Percentiles rank a stretch among this genome's conserved stretches.
Conservation (phyloP, 2,797 vertebrate species). For the Coreius guichenoti region DNA sequence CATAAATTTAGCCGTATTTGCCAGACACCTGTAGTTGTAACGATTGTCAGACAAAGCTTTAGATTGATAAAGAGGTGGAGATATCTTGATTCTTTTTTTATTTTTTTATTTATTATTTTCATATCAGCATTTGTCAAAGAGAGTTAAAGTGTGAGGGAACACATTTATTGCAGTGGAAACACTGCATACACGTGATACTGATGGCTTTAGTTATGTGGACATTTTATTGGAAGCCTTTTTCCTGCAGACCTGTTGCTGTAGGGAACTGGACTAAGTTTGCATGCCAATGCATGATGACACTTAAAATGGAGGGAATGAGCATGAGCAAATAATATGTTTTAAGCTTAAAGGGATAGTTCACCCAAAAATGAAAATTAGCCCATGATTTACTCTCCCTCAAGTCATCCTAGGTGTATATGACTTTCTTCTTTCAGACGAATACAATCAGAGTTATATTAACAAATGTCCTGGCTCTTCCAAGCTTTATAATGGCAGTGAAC, state of each 20-base stretch:
- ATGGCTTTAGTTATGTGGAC: constrained; percentile 1
- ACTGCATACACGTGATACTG: constrained; percentile 18
- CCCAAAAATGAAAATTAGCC: no score
- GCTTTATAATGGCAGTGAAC: no score
- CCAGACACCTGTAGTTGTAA: constrained; percentile 49
- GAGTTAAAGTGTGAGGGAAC: constrained; percentile 42
- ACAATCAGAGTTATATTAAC: no score
- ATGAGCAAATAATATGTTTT: neutral
- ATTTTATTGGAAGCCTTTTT: constrained; percentile 36
- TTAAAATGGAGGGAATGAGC: constrained; percentile 5
- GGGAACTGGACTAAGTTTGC: neutral
- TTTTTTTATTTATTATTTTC: constrained; percentile 56
- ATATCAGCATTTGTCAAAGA: constrained; percentile 60
- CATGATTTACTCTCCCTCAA: no score
- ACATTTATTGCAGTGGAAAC: constrained; percentile 48
- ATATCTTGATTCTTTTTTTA: neutral
- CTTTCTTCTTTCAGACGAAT: no score
- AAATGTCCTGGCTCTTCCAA: no score
- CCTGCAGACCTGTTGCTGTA: neutral
- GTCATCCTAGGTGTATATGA: no score
- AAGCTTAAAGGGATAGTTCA: no score
- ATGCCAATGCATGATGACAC: neutral
- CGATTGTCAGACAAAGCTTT: constrained; percentile 31
- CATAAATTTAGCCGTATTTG: constrained; percentile 34
- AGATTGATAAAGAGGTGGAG: constrained; percentile 46